These are phyloP conservation scores for Microcebus lehilahytsara DNA, from an alignment of 2,113 vertebrate genomes.

Conservation along the genomic window DNA sequence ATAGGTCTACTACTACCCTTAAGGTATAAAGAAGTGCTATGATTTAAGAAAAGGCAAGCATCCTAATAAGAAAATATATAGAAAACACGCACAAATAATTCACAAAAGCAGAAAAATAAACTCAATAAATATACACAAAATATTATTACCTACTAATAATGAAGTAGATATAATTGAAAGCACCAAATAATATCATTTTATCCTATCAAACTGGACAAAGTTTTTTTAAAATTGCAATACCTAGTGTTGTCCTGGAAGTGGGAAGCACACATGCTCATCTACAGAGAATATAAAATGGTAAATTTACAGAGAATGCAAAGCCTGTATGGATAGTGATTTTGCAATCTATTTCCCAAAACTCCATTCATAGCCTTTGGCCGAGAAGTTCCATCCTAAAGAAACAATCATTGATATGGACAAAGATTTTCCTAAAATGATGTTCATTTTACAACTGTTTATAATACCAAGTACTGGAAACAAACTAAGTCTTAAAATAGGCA, in stretches of 20 bases:
- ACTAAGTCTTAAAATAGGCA: background rate
- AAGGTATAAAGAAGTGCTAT: background rate
- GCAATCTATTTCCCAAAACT: background rate
- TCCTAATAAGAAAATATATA: background rate
- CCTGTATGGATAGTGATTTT: background rate
- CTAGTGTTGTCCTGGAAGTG: background rate
- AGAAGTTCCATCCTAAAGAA: background rate
- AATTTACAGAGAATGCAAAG: background rate
- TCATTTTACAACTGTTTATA: background rate
- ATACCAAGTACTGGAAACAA: background rate
- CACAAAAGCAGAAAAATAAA: constrained; percentile 27
- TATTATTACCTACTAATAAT: background rate
- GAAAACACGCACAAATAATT: background rate
- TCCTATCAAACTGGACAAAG: background rate
- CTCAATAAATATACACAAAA: background rate
- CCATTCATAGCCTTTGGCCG: background rate
- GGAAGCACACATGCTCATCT: background rate
- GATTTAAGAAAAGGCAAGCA: background rate
- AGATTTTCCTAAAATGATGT: background rate
- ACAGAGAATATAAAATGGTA: background rate
- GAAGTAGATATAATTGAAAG: constrained; percentile 10
- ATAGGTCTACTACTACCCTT: background rate
- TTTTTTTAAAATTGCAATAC: background rate
- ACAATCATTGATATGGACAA: background rate
- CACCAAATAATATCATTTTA: background rate